Percentiles rank a stretch among this genome's conserved stretches.
Evolutionary conservation across 2,113 vertebrate genomes (phyloP).

Genomic region (Thermophis baileyi): DNA sequence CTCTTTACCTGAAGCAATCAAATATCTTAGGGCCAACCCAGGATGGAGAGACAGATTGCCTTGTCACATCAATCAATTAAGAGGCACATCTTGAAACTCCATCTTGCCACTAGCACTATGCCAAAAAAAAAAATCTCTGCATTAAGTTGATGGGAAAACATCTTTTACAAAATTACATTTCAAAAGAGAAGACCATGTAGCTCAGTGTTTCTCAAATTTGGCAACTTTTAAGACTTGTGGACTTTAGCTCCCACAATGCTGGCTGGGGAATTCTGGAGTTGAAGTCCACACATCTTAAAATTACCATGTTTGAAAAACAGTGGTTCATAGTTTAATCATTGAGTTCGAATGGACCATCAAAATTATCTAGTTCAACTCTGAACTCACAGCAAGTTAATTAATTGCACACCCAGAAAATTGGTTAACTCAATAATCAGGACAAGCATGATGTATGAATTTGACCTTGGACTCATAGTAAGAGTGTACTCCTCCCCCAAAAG

Average conservation of each 20-base stretch:
- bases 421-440: neutral
- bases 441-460: neutral
- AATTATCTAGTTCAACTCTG: neutral
- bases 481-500: neutral
- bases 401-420: neutral
- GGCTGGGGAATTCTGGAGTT: neutral
- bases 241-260: neutral
- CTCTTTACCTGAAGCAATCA: neutral
- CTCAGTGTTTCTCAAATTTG: neutral
- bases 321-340: neutral
- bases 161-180: neutral
- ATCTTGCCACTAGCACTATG: neutral
- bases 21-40: neutral
- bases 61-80: neutral
- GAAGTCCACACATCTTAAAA: neutral
- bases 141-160: neutral
- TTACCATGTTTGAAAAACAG: neutral
- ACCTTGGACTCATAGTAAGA: neutral
- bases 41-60: neutral
- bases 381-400: neutral
- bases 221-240: neutral
- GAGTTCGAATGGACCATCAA: neutral
- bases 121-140: neutral
- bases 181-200: neutral
- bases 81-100: neutral